Evolutionary conservation across 1,140 invertebrate genomes (phyloP).

Genomic region (Aricia agestis): DNA sequence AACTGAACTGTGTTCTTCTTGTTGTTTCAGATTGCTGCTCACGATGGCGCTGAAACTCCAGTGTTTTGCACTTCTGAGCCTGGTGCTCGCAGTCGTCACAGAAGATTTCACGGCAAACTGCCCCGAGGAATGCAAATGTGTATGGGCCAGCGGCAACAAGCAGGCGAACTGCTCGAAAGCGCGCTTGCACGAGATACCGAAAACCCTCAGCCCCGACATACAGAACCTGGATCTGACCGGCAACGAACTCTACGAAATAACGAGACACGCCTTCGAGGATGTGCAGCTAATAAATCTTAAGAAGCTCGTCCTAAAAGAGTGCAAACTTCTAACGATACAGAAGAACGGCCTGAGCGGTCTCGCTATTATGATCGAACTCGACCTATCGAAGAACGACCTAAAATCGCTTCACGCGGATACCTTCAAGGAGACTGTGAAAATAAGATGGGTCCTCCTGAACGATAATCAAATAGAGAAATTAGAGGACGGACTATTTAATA

Average conservation of each 20-base stretch:
- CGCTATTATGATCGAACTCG: conserved; percentile 88
- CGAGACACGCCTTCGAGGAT: conserved; percentile 81
- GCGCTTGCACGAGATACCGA: conserved; percentile 81
- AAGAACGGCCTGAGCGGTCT: conserved; percentile 85
- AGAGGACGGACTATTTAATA: conserved; percentile 85
- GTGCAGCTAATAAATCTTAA: conserved; percentile 87
- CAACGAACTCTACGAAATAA: conserved; percentile 82
- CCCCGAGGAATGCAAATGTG: conserved; percentile 81
- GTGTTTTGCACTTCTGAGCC: conserved; percentile 36
- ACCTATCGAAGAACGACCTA: conserved; percentile 87
- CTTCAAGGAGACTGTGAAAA: conserved; percentile 81
- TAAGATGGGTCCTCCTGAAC: conserved; percentile 83
- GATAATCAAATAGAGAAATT: conserved; percentile 84
- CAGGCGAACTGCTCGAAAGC: conserved; percentile 86
- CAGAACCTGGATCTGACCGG: conserved; percentile 85
- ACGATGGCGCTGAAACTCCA: conserved; percentile 48
- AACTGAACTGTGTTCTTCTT: background rate
- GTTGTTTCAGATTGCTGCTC: conserved; percentile 55
- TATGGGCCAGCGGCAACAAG: conserved; percentile 88
- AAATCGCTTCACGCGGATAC: conserved; percentile 81
- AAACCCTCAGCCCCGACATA: conserved; percentile 82
- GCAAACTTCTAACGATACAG: conserved; percentile 82
- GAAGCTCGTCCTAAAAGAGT: conserved; percentile 84
- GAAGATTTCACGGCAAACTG: conserved; percentile 69
- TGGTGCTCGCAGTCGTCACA: conserved; percentile 37